Evolutionary conservation across 2,888 invertebrate species (phyloP).

Genomic region (Protodeltote pygarga): DNA sequence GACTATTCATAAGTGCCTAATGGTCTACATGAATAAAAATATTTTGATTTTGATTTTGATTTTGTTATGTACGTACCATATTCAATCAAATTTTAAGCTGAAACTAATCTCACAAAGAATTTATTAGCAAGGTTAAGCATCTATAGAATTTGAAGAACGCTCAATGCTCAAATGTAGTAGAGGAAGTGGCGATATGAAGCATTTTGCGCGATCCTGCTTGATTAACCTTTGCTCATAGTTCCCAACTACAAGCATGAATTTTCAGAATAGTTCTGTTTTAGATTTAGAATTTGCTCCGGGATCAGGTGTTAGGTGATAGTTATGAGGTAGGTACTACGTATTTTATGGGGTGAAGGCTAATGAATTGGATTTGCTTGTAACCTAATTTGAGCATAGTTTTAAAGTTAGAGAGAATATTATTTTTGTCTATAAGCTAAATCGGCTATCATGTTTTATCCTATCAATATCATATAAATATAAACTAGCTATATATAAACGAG

Average conservation of each 20-base stretch:
- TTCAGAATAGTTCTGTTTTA: constrained; percentile 26
- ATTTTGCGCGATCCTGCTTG: constrained; percentile 20
- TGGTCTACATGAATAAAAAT: no score
- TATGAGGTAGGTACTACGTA: neutral
- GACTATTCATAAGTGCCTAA: no score
- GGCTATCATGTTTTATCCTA: no score
- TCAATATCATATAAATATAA: no score
- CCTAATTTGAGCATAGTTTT: no score
- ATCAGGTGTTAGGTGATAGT: neutral
- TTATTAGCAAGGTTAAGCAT: constrained; percentile 8
- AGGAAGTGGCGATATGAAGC: constrained; percentile 11
- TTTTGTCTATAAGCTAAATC: no score
- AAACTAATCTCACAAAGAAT: neutral
- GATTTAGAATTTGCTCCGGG: neutral
- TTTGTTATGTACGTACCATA: no score
- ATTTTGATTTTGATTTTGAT: no score
- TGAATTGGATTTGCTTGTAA: no score
- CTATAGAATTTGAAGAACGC: constrained; percentile 7
- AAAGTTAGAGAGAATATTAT: no score
- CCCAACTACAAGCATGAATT: constrained; percentile 15
- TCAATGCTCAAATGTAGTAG: constrained; percentile 19
- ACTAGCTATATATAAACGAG: no score
- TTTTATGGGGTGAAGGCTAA: neutral
- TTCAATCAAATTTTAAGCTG: no score
- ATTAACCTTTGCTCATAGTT: constrained; percentile 37